Conservation (phyloP, 2,888 invertebrate species). For the Luperina testacea region DNA sequence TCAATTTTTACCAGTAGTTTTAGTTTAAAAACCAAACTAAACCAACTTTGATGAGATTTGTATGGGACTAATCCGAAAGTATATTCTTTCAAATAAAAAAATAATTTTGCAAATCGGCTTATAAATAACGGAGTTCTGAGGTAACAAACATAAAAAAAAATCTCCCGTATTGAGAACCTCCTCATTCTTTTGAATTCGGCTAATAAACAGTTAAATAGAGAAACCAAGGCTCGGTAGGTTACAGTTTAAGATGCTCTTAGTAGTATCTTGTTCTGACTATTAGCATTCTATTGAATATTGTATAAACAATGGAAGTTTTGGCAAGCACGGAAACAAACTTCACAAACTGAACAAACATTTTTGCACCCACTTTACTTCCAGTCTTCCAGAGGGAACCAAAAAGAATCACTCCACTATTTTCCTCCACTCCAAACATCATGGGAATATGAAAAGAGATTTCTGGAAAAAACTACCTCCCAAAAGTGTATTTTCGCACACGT, state of each 20-base stretch:
- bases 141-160: too few species aligned
- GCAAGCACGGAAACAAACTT: background rate
- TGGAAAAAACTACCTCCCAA: conserved; percentile 38
- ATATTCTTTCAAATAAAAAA: too few species aligned
- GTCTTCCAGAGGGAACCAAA: conserved; percentile 22
- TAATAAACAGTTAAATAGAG: background rate
- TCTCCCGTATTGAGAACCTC: too few species aligned
- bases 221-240: background rate
- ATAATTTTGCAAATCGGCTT: too few species aligned
- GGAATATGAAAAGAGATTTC: conserved; percentile 46
- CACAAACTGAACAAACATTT: background rate
- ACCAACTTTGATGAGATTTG: too few species aligned
- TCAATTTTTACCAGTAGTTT: too few species aligned
- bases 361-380: background rate
- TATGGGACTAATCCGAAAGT: too few species aligned
- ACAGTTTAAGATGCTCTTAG: background rate
- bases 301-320: background rate
- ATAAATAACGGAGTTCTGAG: too few species aligned
- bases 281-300: background rate
- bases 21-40: too few species aligned
- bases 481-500: conserved; percentile 52
- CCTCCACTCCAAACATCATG: conserved; percentile 29
- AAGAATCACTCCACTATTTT: conserved; percentile 26
- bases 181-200: too few species aligned
- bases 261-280: background rate